These are phyloP conservation scores for Pangasius sanitwongsei DNA, from an alignment of 2,797 vertebrate species.

Conservation along the genomic window DNA sequence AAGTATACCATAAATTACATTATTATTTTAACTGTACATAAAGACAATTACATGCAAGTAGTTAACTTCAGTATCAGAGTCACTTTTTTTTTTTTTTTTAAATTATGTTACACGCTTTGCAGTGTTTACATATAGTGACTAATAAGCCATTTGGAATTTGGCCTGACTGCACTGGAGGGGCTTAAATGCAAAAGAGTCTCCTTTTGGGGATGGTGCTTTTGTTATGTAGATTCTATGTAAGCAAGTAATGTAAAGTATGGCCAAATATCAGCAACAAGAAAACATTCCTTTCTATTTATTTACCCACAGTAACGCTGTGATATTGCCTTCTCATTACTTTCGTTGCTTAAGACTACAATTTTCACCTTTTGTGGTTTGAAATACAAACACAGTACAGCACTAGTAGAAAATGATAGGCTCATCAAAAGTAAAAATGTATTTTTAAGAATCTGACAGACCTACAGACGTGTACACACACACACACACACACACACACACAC, in stretches of 20 bases:
- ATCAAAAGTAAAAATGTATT: not conserved
- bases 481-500: not conserved
- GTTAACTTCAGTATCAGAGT: too few species aligned
- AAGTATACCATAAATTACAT: not conserved
- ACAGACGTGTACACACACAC: not conserved
- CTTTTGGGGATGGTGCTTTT: not conserved
- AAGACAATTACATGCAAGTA: not conserved
- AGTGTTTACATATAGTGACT: not conserved
- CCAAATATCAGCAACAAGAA: not conserved
- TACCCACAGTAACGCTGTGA: not conserved
- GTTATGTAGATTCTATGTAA: not conserved
- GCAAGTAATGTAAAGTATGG: not conserved
- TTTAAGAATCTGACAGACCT: too few species aligned
- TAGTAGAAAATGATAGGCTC: not conserved
- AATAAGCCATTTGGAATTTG: not conserved
- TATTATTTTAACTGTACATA: too few species aligned
- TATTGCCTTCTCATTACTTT: not conserved
- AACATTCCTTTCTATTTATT: not conserved
- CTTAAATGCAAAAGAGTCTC: not conserved
- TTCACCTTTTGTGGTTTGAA: not conserved
- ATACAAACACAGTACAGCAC: not conserved
- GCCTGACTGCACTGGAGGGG: not conserved
- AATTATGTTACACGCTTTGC: not conserved
- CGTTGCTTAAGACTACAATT: not conserved
- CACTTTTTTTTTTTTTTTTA: too few species aligned